These are phyloP conservation scores for Lasioglossum vierecki DNA, from an alignment of 2,888 invertebrate species.

Conservation along the genomic window DNA sequence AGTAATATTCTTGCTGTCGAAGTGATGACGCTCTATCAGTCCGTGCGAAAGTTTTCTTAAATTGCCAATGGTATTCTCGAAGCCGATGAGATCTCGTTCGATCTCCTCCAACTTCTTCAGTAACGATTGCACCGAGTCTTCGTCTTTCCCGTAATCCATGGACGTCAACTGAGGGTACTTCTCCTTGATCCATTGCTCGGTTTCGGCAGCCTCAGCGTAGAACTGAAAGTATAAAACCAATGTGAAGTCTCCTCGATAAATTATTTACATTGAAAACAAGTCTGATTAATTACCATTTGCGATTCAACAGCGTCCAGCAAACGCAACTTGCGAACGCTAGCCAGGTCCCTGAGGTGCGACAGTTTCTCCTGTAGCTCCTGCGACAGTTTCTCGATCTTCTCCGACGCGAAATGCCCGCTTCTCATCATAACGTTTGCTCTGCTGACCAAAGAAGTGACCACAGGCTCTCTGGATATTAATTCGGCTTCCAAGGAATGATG, in stretches of 20 bases:
- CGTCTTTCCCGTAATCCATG: constrained; percentile 95
- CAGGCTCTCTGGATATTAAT: constrained; percentile 93
- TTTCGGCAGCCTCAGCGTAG: constrained; percentile 95
- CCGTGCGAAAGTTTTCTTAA: constrained; percentile 88
- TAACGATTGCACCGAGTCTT: constrained; percentile 94
- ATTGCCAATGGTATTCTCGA: constrained; percentile 89
- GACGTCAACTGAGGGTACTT: constrained; percentile 91
- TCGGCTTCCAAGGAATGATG: constrained; percentile 96
- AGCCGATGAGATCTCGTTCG: constrained; percentile 92
- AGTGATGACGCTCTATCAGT: constrained; percentile 90
- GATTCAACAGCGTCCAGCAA: constrained; percentile 93
- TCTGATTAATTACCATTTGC: constrained; percentile 87
- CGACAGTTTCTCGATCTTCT: constrained; percentile 89
- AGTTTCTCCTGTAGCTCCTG: constrained; percentile 89
- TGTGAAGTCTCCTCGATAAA: not conserved
- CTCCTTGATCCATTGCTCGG: constrained; percentile 96
- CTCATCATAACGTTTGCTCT: constrained; percentile 92
- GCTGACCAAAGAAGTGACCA: constrained; percentile 89
- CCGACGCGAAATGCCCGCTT: constrained; percentile 93
- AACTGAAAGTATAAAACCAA: constrained; percentile 86
- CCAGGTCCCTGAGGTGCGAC: constrained; percentile 89
- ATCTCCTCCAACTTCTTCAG: constrained; percentile 93
- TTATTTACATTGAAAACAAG: not conserved
- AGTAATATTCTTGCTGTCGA: constrained; percentile 90
- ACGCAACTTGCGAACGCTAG: constrained; percentile 89